These are phyloP conservation scores for Clistopyga incitator DNA, from an alignment of 2,888 invertebrate genomes.

Conservation along the genomic window DNA sequence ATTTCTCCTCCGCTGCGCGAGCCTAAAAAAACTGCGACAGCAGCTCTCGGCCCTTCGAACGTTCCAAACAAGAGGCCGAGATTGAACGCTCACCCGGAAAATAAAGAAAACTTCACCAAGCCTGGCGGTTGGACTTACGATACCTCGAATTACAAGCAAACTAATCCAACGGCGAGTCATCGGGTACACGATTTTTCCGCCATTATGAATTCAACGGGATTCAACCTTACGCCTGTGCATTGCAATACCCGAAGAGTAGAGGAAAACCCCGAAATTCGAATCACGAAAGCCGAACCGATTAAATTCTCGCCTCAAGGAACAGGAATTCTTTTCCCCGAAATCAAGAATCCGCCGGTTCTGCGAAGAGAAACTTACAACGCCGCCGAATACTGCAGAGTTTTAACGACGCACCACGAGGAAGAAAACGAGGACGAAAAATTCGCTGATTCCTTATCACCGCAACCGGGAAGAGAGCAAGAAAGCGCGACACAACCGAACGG, in stretches of 20 bases:
- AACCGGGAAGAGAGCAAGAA: constrained; percentile 30
- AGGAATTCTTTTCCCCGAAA: constrained; percentile 56
- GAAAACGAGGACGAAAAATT: constrained; percentile 66
- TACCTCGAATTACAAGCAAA: not conserved
- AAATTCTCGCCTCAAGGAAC: constrained; percentile 54
- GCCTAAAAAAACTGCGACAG: constrained; percentile 57
- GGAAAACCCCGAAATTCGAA: not conserved
- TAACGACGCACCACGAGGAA: constrained; percentile 12
- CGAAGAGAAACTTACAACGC: constrained; percentile 76
- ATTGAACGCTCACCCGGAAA: constrained; percentile 30
- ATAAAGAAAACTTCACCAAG: constrained; percentile 60
- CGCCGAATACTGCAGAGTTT: constrained; percentile 42
- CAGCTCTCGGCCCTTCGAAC: not conserved
- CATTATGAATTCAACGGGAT: constrained; percentile 68
- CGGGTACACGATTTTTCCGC: constrained; percentile 68
- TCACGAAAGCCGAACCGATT: not conserved
- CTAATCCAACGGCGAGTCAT: not conserved
- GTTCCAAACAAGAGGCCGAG: constrained; percentile 52
- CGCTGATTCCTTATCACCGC: constrained; percentile 73
- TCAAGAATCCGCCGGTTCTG: constrained; percentile 48
- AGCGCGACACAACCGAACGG: not conserved
- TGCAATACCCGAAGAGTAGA: constrained; percentile 14
- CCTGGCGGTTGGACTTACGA: constrained; percentile 23
- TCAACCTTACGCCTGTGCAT: constrained; percentile 71
- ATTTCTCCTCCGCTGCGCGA: constrained; percentile 24